Conservation (phyloP, 1,140 invertebrate species). For the Heliconius himera region DNA sequence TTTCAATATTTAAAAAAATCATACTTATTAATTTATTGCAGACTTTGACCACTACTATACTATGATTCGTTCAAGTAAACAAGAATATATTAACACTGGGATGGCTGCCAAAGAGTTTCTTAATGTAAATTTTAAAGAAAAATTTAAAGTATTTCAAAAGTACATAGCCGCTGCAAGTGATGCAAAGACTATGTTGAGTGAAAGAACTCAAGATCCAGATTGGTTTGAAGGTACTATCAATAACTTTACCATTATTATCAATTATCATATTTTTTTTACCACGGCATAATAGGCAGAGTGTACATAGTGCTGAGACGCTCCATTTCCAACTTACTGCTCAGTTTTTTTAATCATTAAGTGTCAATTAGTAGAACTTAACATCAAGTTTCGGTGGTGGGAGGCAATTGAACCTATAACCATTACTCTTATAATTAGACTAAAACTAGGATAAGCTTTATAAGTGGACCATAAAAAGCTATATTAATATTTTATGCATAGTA, state of each 20-base stretch:
- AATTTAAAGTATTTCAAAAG: slow-evolving; percentile 83
- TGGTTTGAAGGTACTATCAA: slow-evolving; percentile 85
- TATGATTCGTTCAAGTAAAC: slow-evolving; percentile 83
- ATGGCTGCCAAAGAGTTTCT: slow-evolving; percentile 85
- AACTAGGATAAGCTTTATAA: no score
- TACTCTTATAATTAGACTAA: no score
- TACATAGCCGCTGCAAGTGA: slow-evolving; percentile 80
- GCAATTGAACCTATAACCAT: no score
- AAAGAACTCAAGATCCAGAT: slow-evolving; percentile 84
- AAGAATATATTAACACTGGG: slow-evolving; percentile 84
- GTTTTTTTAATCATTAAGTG: no score
- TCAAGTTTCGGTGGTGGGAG: no score
- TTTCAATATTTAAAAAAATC: no score
- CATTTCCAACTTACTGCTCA: no score
- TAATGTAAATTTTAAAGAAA: slow-evolving; percentile 84
- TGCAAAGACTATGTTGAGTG: slow-evolving; percentile 81
- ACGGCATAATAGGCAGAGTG: no score
- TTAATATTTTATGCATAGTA: no score
- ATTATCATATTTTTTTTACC: not conserved
- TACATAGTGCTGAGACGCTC: no score
- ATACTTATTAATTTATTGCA: slow-evolving; percentile 42
- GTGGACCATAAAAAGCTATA: no score
- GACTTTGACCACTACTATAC: slow-evolving; percentile 84
- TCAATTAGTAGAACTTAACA: no score
- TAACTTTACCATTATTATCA: not conserved